Conservation (phyloP, 2,113 vertebrate species). For the Athene cunicularia region DNA sequence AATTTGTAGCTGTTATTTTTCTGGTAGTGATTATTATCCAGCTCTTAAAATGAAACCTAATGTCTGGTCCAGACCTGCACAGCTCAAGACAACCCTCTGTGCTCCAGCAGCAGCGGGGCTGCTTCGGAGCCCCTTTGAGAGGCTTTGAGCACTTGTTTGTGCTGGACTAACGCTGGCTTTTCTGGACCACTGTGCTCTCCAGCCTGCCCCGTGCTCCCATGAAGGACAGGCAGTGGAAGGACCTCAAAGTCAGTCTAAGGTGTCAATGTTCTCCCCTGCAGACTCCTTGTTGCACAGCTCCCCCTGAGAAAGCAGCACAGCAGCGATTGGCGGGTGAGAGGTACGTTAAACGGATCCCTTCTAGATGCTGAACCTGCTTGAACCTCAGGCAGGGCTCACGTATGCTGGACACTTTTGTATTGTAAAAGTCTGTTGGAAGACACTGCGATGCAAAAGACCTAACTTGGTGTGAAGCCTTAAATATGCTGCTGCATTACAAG, state of each 20-base stretch:
- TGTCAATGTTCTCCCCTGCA: neutral
- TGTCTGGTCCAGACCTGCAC: neutral
- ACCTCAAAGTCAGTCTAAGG: neutral
- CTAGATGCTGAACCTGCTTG: neutral
- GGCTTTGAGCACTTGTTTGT: neutral
- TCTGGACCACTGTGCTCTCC: fast-evolving
- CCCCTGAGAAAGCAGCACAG: neutral
- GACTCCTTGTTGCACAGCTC: neutral
- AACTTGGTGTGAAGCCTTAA: neutral
- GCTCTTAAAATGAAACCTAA: slow-evolving; percentile 61
- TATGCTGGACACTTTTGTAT: neutral
- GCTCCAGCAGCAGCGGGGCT: neutral
- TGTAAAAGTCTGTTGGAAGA: neutral
- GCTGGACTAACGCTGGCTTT: neutral
- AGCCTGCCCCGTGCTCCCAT: fast-evolving
- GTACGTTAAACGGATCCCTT: neutral
- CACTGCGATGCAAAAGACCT: neutral
- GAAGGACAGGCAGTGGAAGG: neutral
- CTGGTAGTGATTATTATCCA: slow-evolving; percentile 61
- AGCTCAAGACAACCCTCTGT: neutral
- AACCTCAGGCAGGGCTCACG: fast-evolving
- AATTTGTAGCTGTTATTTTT: slow-evolving; percentile 58
- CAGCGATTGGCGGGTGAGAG: fast-evolving
- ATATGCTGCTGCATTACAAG: neutral
- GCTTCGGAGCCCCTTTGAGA: neutral